Evolutionary conservation across 2,888 invertebrate species (phyloP).

Genomic region (Synanthedon tipuliformis): DNA sequence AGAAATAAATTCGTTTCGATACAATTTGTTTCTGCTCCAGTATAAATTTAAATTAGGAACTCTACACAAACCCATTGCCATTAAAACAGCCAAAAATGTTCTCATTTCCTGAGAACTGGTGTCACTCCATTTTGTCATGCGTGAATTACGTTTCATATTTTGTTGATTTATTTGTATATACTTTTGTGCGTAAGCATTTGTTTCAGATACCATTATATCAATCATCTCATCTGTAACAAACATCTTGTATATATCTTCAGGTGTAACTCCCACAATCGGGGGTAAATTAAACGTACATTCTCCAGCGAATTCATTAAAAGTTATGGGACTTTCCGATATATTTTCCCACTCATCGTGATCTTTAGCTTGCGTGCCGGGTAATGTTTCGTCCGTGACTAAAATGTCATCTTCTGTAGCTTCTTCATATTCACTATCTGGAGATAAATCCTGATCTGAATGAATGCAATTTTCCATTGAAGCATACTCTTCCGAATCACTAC

Average conservation of each 20-base stretch:
- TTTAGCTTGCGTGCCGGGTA: constrained; percentile 8
- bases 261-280: constrained; percentile 4
- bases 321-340: constrained; percentile 7
- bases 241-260: no score
- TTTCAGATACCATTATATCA: neutral
- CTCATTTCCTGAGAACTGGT: neutral
- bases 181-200: neutral
- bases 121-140: neutral
- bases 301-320: constrained; percentile 10
- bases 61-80: neutral
- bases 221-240: no score
- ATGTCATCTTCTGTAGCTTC: constrained; percentile 8
- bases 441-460: constrained; percentile 8
- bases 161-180: neutral
- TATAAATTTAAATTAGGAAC: neutral
- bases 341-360: constrained; percentile 10
- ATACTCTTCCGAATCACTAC: constrained; percentile 9
- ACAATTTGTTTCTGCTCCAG: no score
- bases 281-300: constrained; percentile 8
- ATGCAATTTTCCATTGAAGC: constrained; percentile 8
- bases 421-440: constrained; percentile 4
- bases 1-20: no score
- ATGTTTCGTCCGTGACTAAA: constrained; percentile 7
- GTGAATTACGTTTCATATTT: neutral
- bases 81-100: neutral